Evolutionary conservation across 2,797 vertebrate genomes (phyloP).

Genomic region (Rhinophrynus dorsalis): DNA sequence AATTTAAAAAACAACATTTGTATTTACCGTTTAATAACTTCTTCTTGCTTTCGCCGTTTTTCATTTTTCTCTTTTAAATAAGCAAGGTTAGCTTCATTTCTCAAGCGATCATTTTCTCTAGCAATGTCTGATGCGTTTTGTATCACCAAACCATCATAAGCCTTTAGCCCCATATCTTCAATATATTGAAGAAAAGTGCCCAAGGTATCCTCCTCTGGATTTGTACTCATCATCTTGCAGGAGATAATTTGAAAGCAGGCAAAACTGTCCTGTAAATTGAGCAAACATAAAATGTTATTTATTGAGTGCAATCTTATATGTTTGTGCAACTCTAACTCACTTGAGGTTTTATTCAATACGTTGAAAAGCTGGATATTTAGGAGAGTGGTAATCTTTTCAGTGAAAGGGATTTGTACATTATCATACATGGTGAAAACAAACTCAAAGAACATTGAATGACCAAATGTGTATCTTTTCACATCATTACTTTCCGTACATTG

Average conservation of each 20-base stretch:
- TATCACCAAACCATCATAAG: constrained; percentile 89
- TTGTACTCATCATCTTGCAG: constrained; percentile 92
- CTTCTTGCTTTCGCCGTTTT: constrained; percentile 94
- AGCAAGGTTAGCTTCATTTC: constrained; percentile 92
- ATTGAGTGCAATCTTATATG: not conserved
- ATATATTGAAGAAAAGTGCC: constrained; percentile 92
- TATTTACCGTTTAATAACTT: constrained; percentile 93
- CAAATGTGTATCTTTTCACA: too few relatives aligned
- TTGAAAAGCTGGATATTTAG: too few relatives aligned
- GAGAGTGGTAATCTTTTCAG: too few relatives aligned
- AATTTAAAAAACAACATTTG: not conserved
- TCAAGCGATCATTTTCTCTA: constrained; percentile 84
- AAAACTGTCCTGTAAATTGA: constrained; percentile 71
- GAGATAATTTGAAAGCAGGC: constrained; percentile 70
- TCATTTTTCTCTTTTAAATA: constrained; percentile 95
- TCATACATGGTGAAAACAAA: too few relatives aligned
- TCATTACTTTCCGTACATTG: too few relatives aligned
- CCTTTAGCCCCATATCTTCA: constrained; percentile 94
- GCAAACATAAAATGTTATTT: constrained; percentile 40
- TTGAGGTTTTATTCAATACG: too few relatives aligned
- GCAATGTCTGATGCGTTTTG: constrained; percentile 89
- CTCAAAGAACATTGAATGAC: too few relatives aligned
- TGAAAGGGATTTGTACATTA: too few relatives aligned
- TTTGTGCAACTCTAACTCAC: too few relatives aligned
- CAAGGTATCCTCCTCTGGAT: constrained; percentile 87